Percentiles rank a stretch among this genome's conserved stretches.
These are phyloP conservation scores for Gnatocerus cornutus DNA, from an alignment of 2,888 invertebrate genomes.

Conservation along the genomic window DNA sequence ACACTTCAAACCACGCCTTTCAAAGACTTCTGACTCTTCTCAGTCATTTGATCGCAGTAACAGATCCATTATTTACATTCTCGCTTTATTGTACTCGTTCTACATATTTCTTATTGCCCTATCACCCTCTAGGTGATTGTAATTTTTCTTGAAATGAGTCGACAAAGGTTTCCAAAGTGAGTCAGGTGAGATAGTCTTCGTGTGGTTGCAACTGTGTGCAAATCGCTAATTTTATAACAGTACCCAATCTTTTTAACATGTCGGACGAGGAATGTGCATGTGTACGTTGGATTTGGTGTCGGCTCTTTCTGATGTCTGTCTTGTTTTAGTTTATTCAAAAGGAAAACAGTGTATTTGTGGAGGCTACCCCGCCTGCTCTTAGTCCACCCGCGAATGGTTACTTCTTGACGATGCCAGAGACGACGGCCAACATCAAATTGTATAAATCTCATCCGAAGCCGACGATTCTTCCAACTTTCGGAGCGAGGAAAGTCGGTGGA, in stretches of 20 bases:
- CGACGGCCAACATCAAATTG: slow-evolving; percentile 62
- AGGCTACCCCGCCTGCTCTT: slow-evolving; percentile 61
- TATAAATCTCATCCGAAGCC: slow-evolving; percentile 76
- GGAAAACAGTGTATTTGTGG: slow-evolving; percentile 62
- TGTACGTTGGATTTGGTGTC: not conserved
- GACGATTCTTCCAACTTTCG: slow-evolving; percentile 75
- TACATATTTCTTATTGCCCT: not conserved
- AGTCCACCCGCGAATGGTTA: slow-evolving; percentile 61
- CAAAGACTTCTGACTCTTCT: not conserved
- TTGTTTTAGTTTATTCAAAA: slow-evolving; percentile 62
- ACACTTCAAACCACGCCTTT: too few relatives aligned
- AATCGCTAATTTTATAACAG: not conserved
- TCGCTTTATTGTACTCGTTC: not conserved
- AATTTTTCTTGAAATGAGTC: not conserved
- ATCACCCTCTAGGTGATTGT: not conserved
- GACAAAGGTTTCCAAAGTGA: slow-evolving; percentile 18
- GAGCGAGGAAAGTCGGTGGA: slow-evolving; percentile 75
- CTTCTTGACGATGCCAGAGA: slow-evolving; percentile 63
- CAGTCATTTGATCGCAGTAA: not conserved
- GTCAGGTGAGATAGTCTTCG: not conserved
- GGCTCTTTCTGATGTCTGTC: not conserved
- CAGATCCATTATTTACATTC: too few relatives aligned
- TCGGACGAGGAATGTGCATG: slow-evolving; percentile 16
- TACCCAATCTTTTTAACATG: slow-evolving; percentile 4
- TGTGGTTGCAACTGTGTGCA: slow-evolving; percentile 16